A percentile compares a stretch with the other conserved stretches of the same genome.
These are phyloP conservation scores for Dipus sagitta DNA, from an alignment of 2,797 vertebrate species.

Conservation along the genomic window DNA sequence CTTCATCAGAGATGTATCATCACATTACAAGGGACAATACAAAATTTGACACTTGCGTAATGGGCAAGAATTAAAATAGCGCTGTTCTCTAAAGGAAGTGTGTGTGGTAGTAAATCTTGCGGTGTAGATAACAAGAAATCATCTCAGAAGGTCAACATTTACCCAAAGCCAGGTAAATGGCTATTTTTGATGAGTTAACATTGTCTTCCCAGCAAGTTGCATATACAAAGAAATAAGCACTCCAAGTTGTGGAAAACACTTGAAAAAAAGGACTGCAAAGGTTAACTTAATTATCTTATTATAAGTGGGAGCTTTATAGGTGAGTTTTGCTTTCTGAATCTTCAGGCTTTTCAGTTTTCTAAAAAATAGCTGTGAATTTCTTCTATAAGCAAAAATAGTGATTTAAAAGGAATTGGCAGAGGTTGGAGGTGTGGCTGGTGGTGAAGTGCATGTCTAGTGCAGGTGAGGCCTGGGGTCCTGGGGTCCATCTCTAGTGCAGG, in stretches of 20 bases:
- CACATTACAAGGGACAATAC: background rate
- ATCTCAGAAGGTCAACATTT: slow-evolving; percentile 40
- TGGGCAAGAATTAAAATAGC: slow-evolving; percentile 26
- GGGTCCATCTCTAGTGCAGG: background rate
- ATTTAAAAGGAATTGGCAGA: background rate
- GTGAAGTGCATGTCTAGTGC: background rate
- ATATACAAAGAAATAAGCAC: background rate
- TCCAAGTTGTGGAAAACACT: background rate
- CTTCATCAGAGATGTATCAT: background rate
- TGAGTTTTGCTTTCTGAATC: slow-evolving; percentile 37
- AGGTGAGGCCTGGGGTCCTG: background rate
- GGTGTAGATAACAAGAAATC: background rate
- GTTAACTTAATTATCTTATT: background rate
- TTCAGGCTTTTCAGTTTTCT: background rate
- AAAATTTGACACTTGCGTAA: slow-evolving; percentile 31
- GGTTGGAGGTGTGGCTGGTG: background rate
- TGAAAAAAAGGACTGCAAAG: background rate
- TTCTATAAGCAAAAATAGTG: background rate
- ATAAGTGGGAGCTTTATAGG: background rate
- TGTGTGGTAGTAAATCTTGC: background rate
- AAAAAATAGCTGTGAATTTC: background rate
- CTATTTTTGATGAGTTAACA: background rate
- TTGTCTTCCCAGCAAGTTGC: background rate
- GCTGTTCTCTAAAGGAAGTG: slow-evolving; percentile 16
- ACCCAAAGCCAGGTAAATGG: background rate